These are phyloP conservation scores for Gymnosoma rotundatum DNA, from an alignment of 2,888 invertebrate genomes.

Conservation along the genomic window DNA sequence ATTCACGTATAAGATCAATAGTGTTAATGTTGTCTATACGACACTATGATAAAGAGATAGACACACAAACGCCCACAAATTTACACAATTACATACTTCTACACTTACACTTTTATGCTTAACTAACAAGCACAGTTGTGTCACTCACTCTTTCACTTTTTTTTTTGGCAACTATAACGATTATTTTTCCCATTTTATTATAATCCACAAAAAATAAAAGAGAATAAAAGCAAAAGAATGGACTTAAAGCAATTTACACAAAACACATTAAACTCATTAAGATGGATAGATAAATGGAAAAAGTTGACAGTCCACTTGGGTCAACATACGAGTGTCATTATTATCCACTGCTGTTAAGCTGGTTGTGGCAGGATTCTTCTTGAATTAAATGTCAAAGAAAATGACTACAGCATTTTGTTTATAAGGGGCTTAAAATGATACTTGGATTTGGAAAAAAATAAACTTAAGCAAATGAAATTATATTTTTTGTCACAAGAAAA, in stretches of 20 bases:
- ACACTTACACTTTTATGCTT: not conserved
- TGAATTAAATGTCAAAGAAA: conserved; percentile 17
- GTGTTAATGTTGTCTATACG: conserved; percentile 65
- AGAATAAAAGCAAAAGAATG: conserved; percentile 30
- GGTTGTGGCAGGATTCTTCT: not conserved
- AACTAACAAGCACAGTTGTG: not conserved
- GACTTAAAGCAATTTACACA: conserved; percentile 65
- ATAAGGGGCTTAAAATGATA: too few relatives aligned
- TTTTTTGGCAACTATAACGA: conserved; percentile 13
- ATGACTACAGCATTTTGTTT: not conserved
- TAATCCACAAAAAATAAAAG: conserved; percentile 34
- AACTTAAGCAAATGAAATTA: too few relatives aligned
- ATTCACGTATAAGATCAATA: conserved; percentile 66
- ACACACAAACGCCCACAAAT: not conserved
- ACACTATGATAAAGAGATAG: conserved; percentile 35
- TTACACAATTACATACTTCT: too few relatives aligned
- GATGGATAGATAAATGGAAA: conserved; percentile 64
- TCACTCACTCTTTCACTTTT: not conserved
- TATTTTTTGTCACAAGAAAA: too few relatives aligned
- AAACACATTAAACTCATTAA: conserved; percentile 69
- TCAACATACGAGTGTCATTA: conserved; percentile 46
- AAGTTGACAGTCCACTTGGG: conserved; percentile 58
- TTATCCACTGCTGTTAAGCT: conserved; percentile 2
- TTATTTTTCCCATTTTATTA: conserved; percentile 44
- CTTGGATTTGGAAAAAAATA: too few relatives aligned